A percentile compares a stretch with the other conserved stretches of the same genome.
Conservation (phyloP, 2,888 invertebrate species). For the Torymus texanus region DNA sequence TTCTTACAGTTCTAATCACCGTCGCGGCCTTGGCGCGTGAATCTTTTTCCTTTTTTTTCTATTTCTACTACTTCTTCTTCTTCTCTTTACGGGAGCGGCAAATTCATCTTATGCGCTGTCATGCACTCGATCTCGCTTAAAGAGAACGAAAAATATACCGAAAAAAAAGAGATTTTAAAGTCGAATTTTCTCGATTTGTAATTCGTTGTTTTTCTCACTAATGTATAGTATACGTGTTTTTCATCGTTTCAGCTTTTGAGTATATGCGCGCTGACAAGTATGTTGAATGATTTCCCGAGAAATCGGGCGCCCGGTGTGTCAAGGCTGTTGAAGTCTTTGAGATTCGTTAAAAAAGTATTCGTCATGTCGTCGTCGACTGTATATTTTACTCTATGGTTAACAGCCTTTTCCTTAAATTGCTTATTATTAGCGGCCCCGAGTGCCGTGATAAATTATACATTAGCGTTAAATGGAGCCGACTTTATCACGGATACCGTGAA, state of each 20-base stretch:
- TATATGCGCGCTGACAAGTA: constrained; percentile 3
- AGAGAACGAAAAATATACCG: background rate
- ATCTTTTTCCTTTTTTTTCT: background rate
- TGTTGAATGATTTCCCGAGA: constrained; percentile 17
- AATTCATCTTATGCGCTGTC: constrained; percentile 26
- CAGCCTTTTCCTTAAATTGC: too few species aligned
- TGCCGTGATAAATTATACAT: too few species aligned
- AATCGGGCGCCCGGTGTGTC: background rate
- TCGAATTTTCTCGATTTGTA: constrained; percentile 7
- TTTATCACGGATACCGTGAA: too few species aligned
- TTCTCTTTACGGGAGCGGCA: constrained; percentile 2
- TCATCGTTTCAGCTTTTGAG: background rate
- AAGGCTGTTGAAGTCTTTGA: constrained; percentile 25
- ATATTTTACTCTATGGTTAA: constrained; percentile 2
- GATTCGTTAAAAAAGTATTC: background rate
- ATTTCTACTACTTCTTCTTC: background rate
- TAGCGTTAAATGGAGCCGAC: too few species aligned
- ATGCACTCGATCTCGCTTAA: background rate
- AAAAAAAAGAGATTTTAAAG: constrained; percentile 11
- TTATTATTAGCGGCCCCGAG: too few species aligned
- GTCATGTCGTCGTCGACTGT: background rate
- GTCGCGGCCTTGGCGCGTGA: constrained; percentile 7
- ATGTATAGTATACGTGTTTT: background rate
- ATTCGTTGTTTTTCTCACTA: background rate
- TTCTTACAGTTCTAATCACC: constrained; percentile 10